These are phyloP conservation scores for Hyppa rectilinea DNA, from an alignment of 2,888 invertebrate species.

Conservation along the genomic window DNA sequence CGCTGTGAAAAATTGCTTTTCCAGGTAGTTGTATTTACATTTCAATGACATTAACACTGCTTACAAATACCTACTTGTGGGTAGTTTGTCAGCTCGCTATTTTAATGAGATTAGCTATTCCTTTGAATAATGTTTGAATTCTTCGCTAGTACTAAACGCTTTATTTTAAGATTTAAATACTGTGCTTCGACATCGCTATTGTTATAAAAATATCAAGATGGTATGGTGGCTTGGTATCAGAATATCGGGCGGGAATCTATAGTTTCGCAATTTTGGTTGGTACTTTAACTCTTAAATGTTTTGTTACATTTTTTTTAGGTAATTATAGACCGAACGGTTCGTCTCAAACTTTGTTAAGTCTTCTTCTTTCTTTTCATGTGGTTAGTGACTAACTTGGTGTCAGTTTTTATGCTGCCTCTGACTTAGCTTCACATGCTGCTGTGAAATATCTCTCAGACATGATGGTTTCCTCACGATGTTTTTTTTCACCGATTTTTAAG, in stretches of 20 bases:
- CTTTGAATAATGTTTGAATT: slow-evolving; percentile 37
- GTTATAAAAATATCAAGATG: not conserved
- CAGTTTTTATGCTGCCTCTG: too few relatives aligned
- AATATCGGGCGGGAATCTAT: not conserved
- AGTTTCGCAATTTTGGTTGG: too few relatives aligned
- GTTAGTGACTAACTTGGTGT: too few relatives aligned
- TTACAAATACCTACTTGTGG: slow-evolving; percentile 35
- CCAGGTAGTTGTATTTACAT: slow-evolving; percentile 74
- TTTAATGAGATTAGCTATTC: slow-evolving; percentile 59
- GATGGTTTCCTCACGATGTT: too few relatives aligned
- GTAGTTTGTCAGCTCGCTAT: slow-evolving; percentile 46
- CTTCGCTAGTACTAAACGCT: not conserved
- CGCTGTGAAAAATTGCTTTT: slow-evolving; percentile 74
- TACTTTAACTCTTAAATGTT: not conserved
- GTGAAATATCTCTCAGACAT: too few relatives aligned
- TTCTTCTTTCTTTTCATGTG: too few relatives aligned
- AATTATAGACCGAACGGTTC: not conserved
- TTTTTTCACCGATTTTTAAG: too few relatives aligned
- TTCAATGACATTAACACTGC: slow-evolving; percentile 64
- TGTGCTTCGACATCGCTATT: slow-evolving; percentile 1
- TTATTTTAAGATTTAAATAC: slow-evolving; percentile 4
- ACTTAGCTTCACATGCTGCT: too few relatives aligned
- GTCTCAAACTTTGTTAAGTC: too few relatives aligned
- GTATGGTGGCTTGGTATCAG: not conserved
- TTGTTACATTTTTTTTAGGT: not conserved